phyloP scores from a whole-genome alignment of 2,888 invertebrate species.

The Acleris laterana region DNA sequence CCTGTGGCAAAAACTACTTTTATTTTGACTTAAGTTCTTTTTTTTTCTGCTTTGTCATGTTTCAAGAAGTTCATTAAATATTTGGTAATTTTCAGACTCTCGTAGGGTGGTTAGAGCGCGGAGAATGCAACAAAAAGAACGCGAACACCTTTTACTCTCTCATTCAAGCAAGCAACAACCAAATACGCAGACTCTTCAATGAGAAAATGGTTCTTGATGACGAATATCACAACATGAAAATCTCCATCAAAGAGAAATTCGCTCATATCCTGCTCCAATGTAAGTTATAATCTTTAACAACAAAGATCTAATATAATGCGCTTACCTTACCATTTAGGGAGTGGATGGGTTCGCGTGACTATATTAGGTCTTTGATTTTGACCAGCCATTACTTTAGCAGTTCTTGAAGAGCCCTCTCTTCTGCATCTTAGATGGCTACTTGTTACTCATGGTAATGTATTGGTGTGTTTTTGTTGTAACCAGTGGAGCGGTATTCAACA shows the following conservation, averaged over 20 bases:
- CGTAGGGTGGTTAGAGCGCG: slow-evolving; percentile 95
- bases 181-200: slow-evolving; percentile 92
- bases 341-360: neutral
- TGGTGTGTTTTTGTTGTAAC: neutral
- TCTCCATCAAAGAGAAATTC: slow-evolving; percentile 92
- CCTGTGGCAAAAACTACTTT: neutral
- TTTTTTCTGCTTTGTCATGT: no score
- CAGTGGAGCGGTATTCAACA: neutral
- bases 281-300: slow-evolving; percentile 84
- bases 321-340: neutral
- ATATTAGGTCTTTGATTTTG: neutral
- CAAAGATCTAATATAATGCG: neutral
- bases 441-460: no score
- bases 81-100: slow-evolving; percentile 83
- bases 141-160: slow-evolving; percentile 95
- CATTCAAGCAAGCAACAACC: slow-evolving; percentile 96
- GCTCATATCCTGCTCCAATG: slow-evolving; percentile 93
- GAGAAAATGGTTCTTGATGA: slow-evolving; percentile 95
- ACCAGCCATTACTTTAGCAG: no score
- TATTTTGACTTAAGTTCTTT: no score
- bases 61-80: no score
- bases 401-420: no score
- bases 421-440: no score
- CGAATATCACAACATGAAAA: slow-evolving; percentile 91
- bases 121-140: slow-evolving; percentile 95